Percentiles rank a stretch among this genome's conserved stretches.
Conservation (phyloP, 2,113 vertebrate species). For the Lanius collurio region DNA sequence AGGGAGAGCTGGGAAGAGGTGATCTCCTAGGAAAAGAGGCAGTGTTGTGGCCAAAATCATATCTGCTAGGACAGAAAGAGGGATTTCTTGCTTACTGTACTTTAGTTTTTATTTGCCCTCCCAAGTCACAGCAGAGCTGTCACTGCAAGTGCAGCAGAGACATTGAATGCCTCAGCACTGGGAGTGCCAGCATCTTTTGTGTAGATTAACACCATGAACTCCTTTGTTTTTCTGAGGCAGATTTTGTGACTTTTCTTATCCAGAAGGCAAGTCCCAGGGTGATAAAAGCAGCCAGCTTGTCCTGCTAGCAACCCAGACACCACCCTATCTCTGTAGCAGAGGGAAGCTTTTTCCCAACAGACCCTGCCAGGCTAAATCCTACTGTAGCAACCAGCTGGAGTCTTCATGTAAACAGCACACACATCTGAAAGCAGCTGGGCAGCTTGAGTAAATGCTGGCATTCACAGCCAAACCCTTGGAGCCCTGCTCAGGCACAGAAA, state of each 20-base stretch:
- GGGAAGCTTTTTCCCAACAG: background rate
- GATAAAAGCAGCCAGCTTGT: background rate
- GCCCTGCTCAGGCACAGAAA: background rate
- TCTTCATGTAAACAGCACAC: slow-evolving; percentile 1
- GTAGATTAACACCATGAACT: background rate
- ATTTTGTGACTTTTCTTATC: background rate
- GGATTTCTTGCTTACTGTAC: background rate
- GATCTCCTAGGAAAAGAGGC: background rate
- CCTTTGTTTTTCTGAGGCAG: background rate
- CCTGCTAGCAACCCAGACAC: background rate
- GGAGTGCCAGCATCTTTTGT: background rate
- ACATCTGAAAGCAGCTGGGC: background rate
- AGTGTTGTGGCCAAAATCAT: background rate
- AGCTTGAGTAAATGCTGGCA: slow-evolving; percentile 2
- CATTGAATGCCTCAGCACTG: background rate
- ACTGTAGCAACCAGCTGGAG: slow-evolving; percentile 24
- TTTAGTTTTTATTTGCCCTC: background rate
- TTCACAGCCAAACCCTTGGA: background rate
- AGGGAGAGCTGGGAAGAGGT: background rate
- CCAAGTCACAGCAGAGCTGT: background rate
- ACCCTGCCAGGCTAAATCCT: background rate
- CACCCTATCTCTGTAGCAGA: background rate
- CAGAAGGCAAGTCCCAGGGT: background rate
- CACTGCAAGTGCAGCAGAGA: background rate
- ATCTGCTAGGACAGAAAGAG: background rate